Conservation (phyloP, 2,797 vertebrate species). For the Gymnocypris eckloni region DNA sequence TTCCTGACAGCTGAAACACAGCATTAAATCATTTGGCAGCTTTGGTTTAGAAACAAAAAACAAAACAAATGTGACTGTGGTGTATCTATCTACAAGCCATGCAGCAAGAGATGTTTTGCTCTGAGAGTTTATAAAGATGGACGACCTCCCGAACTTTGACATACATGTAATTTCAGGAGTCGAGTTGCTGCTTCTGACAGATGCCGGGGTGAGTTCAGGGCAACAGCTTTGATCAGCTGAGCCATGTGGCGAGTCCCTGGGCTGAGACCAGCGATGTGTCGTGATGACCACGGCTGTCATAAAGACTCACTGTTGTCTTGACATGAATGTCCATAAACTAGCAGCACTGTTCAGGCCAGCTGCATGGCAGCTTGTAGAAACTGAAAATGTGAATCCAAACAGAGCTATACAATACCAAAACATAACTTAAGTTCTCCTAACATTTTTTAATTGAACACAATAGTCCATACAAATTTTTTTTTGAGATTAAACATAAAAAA, state of each 20-base stretch:
- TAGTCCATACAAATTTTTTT: background rate
- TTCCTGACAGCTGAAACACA: constrained; percentile 42
- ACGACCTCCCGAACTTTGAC: constrained; percentile 38
- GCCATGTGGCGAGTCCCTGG: constrained; percentile 76
- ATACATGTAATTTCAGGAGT: constrained; percentile 44
- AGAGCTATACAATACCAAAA: constrained; percentile 14
- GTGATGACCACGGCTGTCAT: constrained; percentile 36
- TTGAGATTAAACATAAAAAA: constrained; percentile 1
- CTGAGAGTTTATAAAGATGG: constrained; percentile 38
- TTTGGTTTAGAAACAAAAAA: constrained; percentile 18
- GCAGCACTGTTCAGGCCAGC: background rate
- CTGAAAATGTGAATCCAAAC: background rate
- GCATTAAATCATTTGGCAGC: constrained; percentile 41
- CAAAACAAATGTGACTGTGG: constrained; percentile 37
- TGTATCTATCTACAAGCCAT: constrained; percentile 60
- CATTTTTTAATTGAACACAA: background rate
- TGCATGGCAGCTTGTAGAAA: constrained; percentile 31
- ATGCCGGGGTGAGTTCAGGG: constrained; percentile 63
- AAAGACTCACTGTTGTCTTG: constrained; percentile 36
- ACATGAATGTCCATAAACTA: constrained; percentile 11
- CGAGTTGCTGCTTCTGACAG: constrained; percentile 43
- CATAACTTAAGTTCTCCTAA: background rate
- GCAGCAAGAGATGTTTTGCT: constrained; percentile 59
- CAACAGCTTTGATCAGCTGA: constrained; percentile 82
- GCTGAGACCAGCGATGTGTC: constrained; percentile 39